Evolutionary conservation across 2,888 invertebrate genomes (phyloP).

Genomic region (Lasioglossum morio): DNA sequence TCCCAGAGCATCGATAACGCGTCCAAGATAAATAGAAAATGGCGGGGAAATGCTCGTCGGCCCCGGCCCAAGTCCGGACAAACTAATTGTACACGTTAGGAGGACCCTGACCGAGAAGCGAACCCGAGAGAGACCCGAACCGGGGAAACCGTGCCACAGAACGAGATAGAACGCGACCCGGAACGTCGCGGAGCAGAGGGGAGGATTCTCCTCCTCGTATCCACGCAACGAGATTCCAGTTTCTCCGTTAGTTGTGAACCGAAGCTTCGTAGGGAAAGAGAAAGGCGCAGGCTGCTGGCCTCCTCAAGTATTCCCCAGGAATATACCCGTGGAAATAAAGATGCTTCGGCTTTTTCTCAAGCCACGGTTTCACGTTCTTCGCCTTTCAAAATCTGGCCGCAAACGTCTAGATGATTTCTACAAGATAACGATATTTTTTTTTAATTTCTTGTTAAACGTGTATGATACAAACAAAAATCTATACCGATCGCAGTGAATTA

Average conservation of each 20-base stretch:
- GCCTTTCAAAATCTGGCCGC: background rate
- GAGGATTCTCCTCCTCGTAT: conserved; percentile 24
- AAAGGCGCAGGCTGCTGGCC: background rate
- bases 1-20: conserved; percentile 55
- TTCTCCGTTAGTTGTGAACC: conserved; percentile 67
- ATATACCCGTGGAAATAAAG: background rate
- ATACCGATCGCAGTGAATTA: background rate
- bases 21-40: conserved; percentile 56
- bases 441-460: no score
- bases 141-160: background rate
- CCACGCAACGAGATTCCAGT: conserved; percentile 68
- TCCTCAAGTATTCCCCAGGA: background rate
- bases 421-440: background rate
- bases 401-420: background rate
- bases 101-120: background rate
- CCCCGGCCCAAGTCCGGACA: conserved; percentile 37
- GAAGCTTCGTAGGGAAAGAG: conserved; percentile 41
- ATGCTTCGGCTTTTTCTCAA: background rate
- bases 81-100: conserved; percentile 62
- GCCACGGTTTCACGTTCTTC: background rate
- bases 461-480: background rate
- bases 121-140: background rate
- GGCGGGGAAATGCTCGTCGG: conserved; percentile 28
- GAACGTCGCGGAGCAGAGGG: background rate
- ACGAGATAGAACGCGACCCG: background rate